A percentile compares a stretch with the other conserved stretches of the same genome.
These are phyloP conservation scores for Lepidochrysops patricia DNA, from an alignment of 2,888 invertebrate species.

Conservation along the genomic window DNA sequence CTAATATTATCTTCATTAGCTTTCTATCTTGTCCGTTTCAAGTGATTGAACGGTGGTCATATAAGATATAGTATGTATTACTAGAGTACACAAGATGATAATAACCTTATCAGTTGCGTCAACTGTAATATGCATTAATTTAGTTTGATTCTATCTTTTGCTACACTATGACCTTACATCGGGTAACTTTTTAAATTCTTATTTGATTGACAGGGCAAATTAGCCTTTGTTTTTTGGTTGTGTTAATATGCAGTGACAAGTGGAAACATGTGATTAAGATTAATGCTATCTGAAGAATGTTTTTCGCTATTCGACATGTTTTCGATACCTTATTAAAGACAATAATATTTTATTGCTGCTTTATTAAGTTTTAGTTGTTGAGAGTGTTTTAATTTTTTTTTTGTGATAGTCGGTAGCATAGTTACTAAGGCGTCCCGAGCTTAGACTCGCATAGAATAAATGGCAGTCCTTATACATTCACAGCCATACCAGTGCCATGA, in stretches of 20 bases:
- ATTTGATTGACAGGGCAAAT: neutral
- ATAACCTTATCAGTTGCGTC: conserved; percentile 58
- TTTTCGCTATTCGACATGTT: neutral
- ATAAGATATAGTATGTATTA: conserved; percentile 33
- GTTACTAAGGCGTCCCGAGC: no score
- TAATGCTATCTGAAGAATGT: neutral
- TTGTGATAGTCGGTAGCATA: no score
- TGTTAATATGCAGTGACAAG: neutral
- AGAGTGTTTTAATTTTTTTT: neutral
- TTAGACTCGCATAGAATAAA: no score
- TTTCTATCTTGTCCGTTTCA: conserved; percentile 29
- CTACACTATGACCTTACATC: conserved; percentile 57
- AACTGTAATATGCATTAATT: conserved; percentile 45
- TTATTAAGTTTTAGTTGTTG: neutral
- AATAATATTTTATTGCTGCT: neutral
- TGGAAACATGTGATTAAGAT: neutral
- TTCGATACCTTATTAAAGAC: neutral
- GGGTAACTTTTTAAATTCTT: conserved; percentile 43
- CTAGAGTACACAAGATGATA: conserved; percentile 50
- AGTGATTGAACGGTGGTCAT: conserved; percentile 36
- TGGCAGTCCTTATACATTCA: no score
- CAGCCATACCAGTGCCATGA: no score
- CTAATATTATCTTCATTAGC: neutral
- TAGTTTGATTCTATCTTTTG: conserved; percentile 53
- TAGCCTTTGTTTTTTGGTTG: neutral